A percentile compares a stretch with the other conserved stretches of the same genome.
Conservation (phyloP, 2,888 invertebrate genomes). For the Troides oblongomaculatus region DNA sequence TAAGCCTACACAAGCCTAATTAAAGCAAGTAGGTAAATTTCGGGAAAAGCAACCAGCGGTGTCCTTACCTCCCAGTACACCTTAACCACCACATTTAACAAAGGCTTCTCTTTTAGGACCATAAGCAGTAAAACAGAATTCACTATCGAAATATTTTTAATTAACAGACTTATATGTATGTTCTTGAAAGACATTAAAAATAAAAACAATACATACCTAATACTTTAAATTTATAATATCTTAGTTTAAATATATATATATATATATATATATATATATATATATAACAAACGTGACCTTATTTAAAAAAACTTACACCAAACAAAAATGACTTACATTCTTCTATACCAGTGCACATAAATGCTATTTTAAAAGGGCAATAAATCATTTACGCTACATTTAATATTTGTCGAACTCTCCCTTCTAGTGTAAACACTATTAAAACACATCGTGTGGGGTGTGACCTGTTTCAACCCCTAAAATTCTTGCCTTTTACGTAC, state of each 20-base stretch:
- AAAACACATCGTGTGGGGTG: constrained; percentile 52
- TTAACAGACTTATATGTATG: background rate
- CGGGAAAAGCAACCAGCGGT: constrained; percentile 49
- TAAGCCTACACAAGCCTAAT: constrained; percentile 74
- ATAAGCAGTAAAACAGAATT: background rate
- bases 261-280: background rate
- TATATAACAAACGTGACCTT: background rate
- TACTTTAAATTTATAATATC: background rate
- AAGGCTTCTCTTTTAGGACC: constrained; percentile 54
- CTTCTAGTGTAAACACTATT: constrained; percentile 70
- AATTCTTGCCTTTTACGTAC: constrained; percentile 28
- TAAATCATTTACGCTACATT: constrained; percentile 78
- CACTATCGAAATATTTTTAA: background rate
- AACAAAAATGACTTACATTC: background rate
- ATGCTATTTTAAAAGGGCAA: constrained; percentile 64
- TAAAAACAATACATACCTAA: background rate
- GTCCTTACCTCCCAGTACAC: constrained; percentile 44
- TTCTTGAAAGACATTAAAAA: too few species aligned
- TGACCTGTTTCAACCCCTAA: constrained; percentile 25
- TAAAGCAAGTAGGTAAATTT: constrained; percentile 76
- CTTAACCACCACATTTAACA: constrained; percentile 43
- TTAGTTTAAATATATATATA: background rate
- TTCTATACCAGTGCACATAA: constrained; percentile 21
- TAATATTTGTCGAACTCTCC: constrained; percentile 77
- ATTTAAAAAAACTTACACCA: background rate